Base-by-base conservation (phyloP, 2,113 vertebrate genomes). In the Syngnathus floridae region DNA sequence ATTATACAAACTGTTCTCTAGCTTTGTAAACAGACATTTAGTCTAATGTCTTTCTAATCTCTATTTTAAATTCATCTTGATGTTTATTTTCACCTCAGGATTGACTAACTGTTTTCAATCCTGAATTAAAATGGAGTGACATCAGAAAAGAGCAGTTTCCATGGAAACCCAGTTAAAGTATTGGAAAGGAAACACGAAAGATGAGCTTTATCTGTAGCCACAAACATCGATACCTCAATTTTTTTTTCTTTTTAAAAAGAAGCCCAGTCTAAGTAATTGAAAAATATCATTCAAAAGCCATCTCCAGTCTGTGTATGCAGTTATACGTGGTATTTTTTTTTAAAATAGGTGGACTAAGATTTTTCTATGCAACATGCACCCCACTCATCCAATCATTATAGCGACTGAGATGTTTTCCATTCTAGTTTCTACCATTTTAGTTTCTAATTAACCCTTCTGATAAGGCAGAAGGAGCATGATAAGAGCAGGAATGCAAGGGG, bases 111-210 rank as follows among this genome's bases (percentile, higher is more conserved):
- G 31, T 14, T 55, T 55, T 31, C 21, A 6, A 31, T 55, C 10
- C 38, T 26, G 13, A 61, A 72, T 63, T 48, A 43, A 81, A 73
- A 77, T 55, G 67, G 55, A 73, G 69, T 40, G 64, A 68, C 69
- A 62, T 73, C 80, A 62, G 35, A 69, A 78, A 72, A 65, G 65
- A 78, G 51, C 66, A 9, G 85, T 88, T 82, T 76, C 89, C 80
- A 84, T 85, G 71, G 84, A 74, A 85, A 89, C 87, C 64, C 60
- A 65, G 40, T 61, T 41, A 36, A 59, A 77, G 66, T 65, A 62
- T 56, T 36, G 37, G 67, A 37, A 43, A 63, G 59, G 56, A 38
- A 67, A 63, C 69, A 60, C n/a, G 43, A 68, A 49, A 69, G 54
- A 36, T 8, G 31, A 35, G 36, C 11, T 67, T n/a, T 67, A 14